These are phyloP conservation scores for Plebejus argus DNA, from an alignment of 2,888 invertebrate genomes.

Conservation along the genomic window DNA sequence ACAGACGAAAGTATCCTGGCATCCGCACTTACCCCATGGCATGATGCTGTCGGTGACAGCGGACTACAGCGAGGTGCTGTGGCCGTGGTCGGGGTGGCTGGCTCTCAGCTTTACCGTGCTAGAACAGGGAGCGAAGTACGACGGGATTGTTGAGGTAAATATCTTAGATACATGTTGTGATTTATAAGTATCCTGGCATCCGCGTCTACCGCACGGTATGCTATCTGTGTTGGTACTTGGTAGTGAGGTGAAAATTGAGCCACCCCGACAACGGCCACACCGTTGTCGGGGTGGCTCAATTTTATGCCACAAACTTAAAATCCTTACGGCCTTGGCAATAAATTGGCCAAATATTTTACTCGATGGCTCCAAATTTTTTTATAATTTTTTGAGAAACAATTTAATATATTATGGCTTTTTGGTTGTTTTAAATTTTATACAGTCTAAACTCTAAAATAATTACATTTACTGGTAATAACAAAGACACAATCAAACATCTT, in stretches of 20 bases:
- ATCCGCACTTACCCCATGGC: conserved; percentile 92
- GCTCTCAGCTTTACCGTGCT: conserved; percentile 84
- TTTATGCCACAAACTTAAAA: no score
- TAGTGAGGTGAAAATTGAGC: no score
- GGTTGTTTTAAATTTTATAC: no score
- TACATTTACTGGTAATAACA: no score
- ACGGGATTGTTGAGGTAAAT: conserved; percentile 67
- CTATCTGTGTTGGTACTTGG: conserved; percentile 90
- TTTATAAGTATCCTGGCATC: conserved; percentile 85
- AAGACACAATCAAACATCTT: no score
- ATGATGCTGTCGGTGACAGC: conserved; percentile 89
- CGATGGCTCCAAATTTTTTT: no score
- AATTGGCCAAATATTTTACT: no score
- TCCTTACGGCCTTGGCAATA: no score
- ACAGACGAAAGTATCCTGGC: conserved; percentile 87
- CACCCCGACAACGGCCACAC: no score
- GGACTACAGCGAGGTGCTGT: conserved; percentile 89
- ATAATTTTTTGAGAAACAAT: no score
- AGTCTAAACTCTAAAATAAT: no score
- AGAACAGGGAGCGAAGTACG: conserved; percentile 76
- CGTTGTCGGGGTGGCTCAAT: conserved; percentile 92
- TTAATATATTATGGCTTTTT: no score
- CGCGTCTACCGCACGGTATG: conserved; percentile 91
- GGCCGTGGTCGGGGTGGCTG: conserved; percentile 99
- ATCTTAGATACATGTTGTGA: neutral